These are phyloP conservation scores for Drosophila tsacasi DNA, from an alignment of 1,140 invertebrate species.

Conservation along the genomic window DNA sequence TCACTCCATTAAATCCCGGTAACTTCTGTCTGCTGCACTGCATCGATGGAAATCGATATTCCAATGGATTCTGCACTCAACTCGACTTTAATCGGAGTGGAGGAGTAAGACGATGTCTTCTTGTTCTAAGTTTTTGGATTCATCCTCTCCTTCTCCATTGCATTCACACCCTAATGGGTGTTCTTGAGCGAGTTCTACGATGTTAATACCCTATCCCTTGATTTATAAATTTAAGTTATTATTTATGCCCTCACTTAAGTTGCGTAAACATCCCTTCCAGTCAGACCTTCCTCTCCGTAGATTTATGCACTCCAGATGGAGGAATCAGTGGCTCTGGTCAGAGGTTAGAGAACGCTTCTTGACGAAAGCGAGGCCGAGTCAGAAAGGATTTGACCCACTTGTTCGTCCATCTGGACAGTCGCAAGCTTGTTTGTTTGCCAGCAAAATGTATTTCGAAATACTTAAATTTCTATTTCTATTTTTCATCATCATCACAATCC, in stretches of 20 bases:
- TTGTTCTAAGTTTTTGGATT: not conserved
- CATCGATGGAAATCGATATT: conserved; percentile 63
- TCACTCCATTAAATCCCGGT: conserved; percentile 5
- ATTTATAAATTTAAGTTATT: conserved; percentile 50
- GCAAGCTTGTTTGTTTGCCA: conserved; percentile 41
- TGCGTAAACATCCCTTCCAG: conserved; percentile 17
- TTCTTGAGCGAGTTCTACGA: not conserved
- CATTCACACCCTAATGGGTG: conserved; percentile 26
- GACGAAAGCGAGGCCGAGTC: conserved; percentile 40
- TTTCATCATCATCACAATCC: conserved; percentile 66
- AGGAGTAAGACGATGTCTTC: not conserved
- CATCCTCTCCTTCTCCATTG: not conserved
- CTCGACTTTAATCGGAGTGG: not conserved
- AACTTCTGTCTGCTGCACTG: conserved; percentile 15
- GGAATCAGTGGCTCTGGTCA: conserved; percentile 1
- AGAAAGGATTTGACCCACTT: conserved; percentile 72
- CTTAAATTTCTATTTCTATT: conserved; percentile 76
- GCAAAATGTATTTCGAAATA: conserved; percentile 69
- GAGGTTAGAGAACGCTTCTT: conserved; percentile 21
- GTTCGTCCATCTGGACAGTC: conserved; percentile 31
- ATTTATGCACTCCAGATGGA: conserved; percentile 50
- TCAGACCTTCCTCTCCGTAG: conserved; percentile 4
- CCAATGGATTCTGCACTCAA: conserved; percentile 41
- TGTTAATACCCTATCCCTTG: not conserved
- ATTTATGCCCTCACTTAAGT: conserved; percentile 23